These are phyloP conservation scores for Calyptomena viridis DNA, from an alignment of 2,113 vertebrate species.

Conservation along the genomic window DNA sequence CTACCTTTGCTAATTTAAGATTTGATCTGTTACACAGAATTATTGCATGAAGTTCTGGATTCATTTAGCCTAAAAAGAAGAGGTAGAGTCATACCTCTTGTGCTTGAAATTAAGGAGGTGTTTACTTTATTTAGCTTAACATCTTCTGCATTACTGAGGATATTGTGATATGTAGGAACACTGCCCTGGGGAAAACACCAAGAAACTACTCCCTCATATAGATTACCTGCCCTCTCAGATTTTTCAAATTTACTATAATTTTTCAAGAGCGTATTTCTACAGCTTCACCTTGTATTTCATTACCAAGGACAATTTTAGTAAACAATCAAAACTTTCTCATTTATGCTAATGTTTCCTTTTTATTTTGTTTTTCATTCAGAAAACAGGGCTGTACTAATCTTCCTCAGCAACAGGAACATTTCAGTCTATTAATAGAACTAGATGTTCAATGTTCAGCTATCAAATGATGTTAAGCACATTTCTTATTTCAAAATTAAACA, in stretches of 20 bases:
- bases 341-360: constrained; percentile 17
- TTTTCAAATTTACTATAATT: neutral
- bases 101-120: neutral
- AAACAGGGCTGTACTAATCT: neutral
- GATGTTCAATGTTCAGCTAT: neutral
- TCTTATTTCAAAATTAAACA: neutral
- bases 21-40: neutral
- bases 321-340: neutral
- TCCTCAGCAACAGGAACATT: constrained; percentile 18
- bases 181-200: neutral
- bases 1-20: neutral
- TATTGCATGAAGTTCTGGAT: neutral
- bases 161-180: neutral
- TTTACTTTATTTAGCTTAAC: neutral
- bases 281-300: constrained; percentile 12
- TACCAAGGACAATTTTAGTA: neutral
- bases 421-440: constrained; percentile 3
- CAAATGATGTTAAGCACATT: neutral
- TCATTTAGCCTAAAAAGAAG: neutral
- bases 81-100: neutral
- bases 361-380: constrained; percentile 10
- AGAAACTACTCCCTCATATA: neutral
- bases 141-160: neutral
- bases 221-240: neutral
- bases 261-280: neutral